phyloP scores from a whole-genome alignment of 1,140 invertebrate species.

The Phenacoccus solenopsis region DNA sequence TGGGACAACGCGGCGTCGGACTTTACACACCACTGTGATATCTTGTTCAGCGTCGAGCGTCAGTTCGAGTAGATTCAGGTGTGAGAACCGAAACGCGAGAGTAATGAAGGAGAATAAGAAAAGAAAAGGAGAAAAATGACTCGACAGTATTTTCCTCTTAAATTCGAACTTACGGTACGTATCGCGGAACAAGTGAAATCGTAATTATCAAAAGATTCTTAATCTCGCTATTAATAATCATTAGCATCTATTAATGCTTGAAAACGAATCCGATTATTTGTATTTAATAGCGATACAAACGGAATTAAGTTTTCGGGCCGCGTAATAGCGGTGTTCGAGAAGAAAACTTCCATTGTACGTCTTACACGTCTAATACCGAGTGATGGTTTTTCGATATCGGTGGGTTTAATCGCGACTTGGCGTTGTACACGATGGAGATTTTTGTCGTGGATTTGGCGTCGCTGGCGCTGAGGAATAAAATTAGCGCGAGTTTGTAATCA shows the following conservation, averaged over 20 bases:
- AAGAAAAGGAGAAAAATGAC: background rate
- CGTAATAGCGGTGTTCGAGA: too few relatives aligned
- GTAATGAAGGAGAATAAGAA: background rate
- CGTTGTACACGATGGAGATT: background rate
- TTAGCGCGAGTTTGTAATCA: background rate
- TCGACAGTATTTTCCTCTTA: background rate
- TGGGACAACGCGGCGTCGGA: too few relatives aligned
- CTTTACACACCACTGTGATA: background rate
- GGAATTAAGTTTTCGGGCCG: background rate
- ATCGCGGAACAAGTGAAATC: background rate
- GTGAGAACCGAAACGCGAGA: background rate
- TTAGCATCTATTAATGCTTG: conserved; percentile 2
- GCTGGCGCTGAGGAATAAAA: background rate
- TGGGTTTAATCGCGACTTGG: background rate
- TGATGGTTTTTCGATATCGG: background rate
- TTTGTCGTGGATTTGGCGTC: too few relatives aligned
- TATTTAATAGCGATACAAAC: background rate
- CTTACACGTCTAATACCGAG: background rate
- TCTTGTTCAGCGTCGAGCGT: background rate
- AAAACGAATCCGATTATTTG: conserved; percentile 2
- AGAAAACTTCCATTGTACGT: background rate
- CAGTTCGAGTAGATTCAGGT: background rate
- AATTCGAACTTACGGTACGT: background rate
- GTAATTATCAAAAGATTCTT: background rate
- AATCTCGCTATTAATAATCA: background rate